phyloP scores from a whole-genome alignment of 2,888 invertebrate genomes.

The Pseudanteris insignis region DNA sequence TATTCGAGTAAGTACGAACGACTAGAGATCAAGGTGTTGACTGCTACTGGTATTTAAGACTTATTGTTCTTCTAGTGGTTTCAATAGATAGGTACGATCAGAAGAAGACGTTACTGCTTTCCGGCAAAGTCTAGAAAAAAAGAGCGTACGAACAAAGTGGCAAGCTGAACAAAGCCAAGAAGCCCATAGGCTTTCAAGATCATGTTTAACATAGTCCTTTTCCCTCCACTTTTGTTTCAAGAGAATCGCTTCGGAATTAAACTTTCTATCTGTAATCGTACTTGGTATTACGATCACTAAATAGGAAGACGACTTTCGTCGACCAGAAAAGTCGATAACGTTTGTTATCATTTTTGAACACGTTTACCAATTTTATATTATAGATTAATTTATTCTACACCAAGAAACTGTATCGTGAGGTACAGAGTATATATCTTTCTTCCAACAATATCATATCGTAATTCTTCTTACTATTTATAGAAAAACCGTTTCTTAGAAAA shows the following conservation, averaged over 20 bases:
- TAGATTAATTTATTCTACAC: too few species aligned
- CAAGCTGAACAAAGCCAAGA: slow-evolving; percentile 22
- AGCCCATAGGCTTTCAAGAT: slow-evolving; percentile 26
- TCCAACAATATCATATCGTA: too few species aligned
- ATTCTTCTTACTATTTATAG: too few species aligned
- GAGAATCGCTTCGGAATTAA: slow-evolving; percentile 5
- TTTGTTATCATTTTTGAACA: too few species aligned
- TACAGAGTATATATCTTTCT: too few species aligned
- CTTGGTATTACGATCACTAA: too few species aligned
- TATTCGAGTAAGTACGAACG: slow-evolving; percentile 21
- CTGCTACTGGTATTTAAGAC: slow-evolving; percentile 33
- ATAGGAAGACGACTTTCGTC: too few species aligned
- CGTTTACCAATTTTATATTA: too few species aligned
- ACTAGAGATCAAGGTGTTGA: slow-evolving; percentile 31
- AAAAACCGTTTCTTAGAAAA: too few species aligned
- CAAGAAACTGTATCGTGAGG: not conserved
- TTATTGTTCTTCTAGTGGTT: slow-evolving; percentile 35
- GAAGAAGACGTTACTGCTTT: slow-evolving; percentile 22
- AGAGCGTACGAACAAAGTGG: slow-evolving; percentile 6
- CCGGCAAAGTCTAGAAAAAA: slow-evolving; percentile 18
- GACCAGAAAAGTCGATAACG: too few species aligned
- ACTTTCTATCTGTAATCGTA: slow-evolving; percentile 4
- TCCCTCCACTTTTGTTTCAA: slow-evolving; percentile 7
- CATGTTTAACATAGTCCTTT: slow-evolving; percentile 11
- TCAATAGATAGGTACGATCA: slow-evolving; percentile 30